Evolutionary conservation across 2,888 invertebrate genomes (phyloP), one percentile per base, ranked within the genome.

Genomic region (Cataglyphis altisquamis): DNA sequence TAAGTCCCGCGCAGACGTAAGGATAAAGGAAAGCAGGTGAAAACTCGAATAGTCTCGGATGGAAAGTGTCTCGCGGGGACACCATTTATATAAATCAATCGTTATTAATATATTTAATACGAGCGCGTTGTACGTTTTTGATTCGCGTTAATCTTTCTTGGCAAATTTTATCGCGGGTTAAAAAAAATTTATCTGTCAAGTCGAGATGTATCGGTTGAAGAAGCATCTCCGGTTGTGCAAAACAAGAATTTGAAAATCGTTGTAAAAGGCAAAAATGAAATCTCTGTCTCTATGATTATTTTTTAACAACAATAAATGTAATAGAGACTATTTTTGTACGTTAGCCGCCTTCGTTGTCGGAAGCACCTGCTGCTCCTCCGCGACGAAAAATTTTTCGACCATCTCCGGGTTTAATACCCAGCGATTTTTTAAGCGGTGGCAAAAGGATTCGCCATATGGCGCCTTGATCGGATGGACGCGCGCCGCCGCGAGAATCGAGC

Each of bases 401-500:
- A 88, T 89, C 90, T 89, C 86, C 83, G 29, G 36, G 66, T 60
- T 85, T 87, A 81, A 90, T 88, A 90, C 86, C 87, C 80, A 88
- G 88, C 84, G 89, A 92, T 91, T 90, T 52, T 52, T 91, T 73
- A 81, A 87, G 85, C 87, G 86, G 88, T 89, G 89, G 91, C 89
- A 88, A 93, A 94, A 94, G 93, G 93, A 94, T 94, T 94, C 93
- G 93, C 94, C 94, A 94, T 94, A 94, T 94, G 94, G 94, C 90
- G 88, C 82, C 86, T 91, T 85, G 88, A 73, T 66, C 88, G 83
- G 87, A 88, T 88, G 90, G 32, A 52, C 67, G 72, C 77, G 29
- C 41, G 29, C 41, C 87, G 89, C 87, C 88, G 87, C 87, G 87
- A 87, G 84, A 86, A 80, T 75, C 67, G 83, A 85, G 83, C 86